Evolutionary conservation across 2,113 vertebrate genomes (phyloP).

Genomic region (Sapayoa aenigma): DNA sequence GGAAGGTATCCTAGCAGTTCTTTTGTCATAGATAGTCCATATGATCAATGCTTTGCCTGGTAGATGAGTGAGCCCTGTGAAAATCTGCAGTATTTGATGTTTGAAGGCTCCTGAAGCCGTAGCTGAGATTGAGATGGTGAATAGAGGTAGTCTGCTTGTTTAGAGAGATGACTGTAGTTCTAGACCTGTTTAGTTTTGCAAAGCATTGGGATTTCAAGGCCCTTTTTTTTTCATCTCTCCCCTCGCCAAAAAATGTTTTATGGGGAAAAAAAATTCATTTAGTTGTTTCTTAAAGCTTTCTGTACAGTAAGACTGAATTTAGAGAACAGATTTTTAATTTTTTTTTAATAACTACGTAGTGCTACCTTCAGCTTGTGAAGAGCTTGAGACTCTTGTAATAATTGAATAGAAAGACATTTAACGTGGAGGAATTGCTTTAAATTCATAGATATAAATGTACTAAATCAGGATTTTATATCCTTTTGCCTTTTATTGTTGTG

Average conservation of each 20-base stretch:
- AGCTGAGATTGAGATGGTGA: not conserved
- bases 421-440: not conserved
- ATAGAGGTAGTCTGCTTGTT: not conserved
- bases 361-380: not conserved
- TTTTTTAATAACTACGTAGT: not conserved
- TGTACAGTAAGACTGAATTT: not conserved
- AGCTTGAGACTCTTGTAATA: not conserved
- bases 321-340: not conserved
- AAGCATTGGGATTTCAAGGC: not conserved
- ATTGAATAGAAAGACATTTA: not conserved
- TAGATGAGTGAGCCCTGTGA: constrained; percentile 26
- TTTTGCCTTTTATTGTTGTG: not conserved
- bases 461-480: not conserved
- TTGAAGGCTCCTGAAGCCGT: not conserved
- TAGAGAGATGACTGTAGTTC: constrained; percentile 19
- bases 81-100: not conserved
- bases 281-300: not conserved
- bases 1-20: constrained; percentile 53
- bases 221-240: not conserved
- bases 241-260: not conserved
- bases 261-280: not conserved
- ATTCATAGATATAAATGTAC: not conserved
- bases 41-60: constrained; percentile 34
- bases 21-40: constrained; percentile 30
- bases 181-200: not conserved